Evolutionary conservation across 1,140 invertebrate species (phyloP).

Genomic region (Bombus waltoni): DNA sequence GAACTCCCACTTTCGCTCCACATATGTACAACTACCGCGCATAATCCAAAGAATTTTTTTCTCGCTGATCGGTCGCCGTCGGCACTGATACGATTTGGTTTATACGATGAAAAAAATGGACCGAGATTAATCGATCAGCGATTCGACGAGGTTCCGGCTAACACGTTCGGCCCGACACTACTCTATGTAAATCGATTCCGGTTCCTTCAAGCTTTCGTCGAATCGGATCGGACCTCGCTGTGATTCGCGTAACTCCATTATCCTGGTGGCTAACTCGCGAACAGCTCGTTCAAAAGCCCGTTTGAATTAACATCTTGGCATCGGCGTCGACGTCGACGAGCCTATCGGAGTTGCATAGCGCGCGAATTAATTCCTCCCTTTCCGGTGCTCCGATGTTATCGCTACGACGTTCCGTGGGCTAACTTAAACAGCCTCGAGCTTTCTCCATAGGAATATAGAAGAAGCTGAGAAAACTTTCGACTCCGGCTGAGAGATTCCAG

Average conservation of each 20-base stretch:
- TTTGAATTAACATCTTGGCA: slow-evolving; percentile 1
- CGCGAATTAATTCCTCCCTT: slow-evolving; percentile 24
- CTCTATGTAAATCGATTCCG: slow-evolving; percentile 6
- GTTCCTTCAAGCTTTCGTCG: background rate
- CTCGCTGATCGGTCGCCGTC: no score
- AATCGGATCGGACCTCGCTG: background rate
- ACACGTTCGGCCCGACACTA: background rate
- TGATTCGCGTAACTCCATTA: slow-evolving; percentile 2
- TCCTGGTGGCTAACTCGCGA: background rate
- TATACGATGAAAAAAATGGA: background rate
- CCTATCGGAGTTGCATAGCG: background rate
- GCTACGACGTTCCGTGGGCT: background rate
- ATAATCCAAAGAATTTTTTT: no score
- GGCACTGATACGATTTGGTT: background rate
- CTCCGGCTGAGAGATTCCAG: background rate
- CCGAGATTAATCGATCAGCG: slow-evolving; percentile 2
- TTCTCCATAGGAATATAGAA: background rate
- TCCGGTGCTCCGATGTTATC: background rate
- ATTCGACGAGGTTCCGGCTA: background rate
- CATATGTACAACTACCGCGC: no score
- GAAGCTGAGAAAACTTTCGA: background rate
- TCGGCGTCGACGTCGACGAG: background rate
- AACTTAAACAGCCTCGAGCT: background rate
- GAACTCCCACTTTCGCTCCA: no score
- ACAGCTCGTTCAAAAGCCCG: slow-evolving; percentile 12